phyloP scores from a whole-genome alignment of 2,888 invertebrate species.

The Andrena haemorrhoa region DNA sequence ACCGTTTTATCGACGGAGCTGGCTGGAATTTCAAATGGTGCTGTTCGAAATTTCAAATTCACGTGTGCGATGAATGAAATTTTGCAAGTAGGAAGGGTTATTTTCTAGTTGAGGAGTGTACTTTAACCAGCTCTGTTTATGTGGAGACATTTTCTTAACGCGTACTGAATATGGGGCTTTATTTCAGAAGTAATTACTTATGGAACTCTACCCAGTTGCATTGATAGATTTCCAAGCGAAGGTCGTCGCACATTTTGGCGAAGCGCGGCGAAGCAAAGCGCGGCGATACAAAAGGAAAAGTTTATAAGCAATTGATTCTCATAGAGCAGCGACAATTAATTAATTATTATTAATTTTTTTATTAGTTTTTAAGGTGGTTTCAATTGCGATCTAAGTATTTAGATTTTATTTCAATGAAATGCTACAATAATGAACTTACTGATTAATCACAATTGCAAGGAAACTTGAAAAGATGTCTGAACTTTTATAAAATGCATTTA shows the following conservation, averaged over 20 bases:
- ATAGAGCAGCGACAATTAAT: no score
- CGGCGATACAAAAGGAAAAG: no score
- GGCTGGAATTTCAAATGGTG: neutral
- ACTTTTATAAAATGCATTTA: neutral
- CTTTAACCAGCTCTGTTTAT: neutral
- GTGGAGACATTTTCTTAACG: neutral
- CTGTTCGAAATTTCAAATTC: conserved; percentile 14
- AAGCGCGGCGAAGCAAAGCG: no score
- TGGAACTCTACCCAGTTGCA: no score
- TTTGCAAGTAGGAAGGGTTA: no score
- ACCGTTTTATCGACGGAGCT: conserved; percentile 28
- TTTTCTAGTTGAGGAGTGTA: no score
- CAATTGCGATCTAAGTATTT: neutral
- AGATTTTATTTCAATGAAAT: neutral
- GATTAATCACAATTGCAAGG: neutral
- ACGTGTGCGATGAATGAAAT: neutral
- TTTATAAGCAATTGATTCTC: no score
- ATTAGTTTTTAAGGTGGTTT: neutral
- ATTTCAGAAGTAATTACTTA: no score
- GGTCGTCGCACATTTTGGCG: no score
- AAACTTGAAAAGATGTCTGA: conserved; percentile 4
- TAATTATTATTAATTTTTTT: no score
- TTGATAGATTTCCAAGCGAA: no score
- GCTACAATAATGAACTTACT: neutral
- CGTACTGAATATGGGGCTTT: no score